Conservation (phyloP, 2,797 vertebrate species). For the Vespertilio murinus region DNA sequence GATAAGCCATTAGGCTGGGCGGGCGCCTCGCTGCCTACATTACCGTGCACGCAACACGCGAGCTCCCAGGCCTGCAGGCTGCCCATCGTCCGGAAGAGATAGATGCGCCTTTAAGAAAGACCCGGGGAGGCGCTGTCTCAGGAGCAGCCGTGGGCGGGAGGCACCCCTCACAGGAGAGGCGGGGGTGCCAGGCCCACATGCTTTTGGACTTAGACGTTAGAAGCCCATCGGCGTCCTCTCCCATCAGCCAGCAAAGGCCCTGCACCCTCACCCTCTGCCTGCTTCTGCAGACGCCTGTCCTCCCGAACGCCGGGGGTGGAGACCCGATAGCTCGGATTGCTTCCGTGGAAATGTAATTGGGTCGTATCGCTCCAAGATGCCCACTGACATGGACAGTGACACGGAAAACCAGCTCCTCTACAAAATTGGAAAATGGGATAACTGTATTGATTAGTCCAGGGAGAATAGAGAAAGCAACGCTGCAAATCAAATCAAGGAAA, state of each 20-base stretch:
- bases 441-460: constrained; percentile 64
- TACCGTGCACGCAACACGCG: background rate
- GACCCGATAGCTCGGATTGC: background rate
- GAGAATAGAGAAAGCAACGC: constrained; percentile 51
- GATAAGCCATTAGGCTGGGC: constrained; percentile 68
- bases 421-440: constrained; percentile 67
- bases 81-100: background rate
- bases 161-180: constrained; percentile 33
- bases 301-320: background rate
- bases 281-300: constrained; percentile 32
- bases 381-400: constrained; percentile 58
- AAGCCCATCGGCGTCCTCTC: background rate
- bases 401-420: constrained; percentile 55
- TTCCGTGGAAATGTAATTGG: constrained; percentile 58
- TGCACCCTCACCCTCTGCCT: background rate
- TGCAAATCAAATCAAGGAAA: constrained; percentile 70
- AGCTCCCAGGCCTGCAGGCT: constrained; percentile 4
- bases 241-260: background rate
- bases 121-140: constrained; percentile 35
- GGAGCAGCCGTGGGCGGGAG: constrained; percentile 11
- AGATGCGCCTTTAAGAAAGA: constrained; percentile 34
- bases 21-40: constrained; percentile 46
- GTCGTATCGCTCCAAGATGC: constrained; percentile 26
- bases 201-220: constrained; percentile 49
- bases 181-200: constrained; percentile 13